A percentile compares a stretch with the other conserved stretches of the same genome.
phyloP scores from a whole-genome alignment of 1,140 invertebrate species.

The Rhagoletis pomonella region DNA sequence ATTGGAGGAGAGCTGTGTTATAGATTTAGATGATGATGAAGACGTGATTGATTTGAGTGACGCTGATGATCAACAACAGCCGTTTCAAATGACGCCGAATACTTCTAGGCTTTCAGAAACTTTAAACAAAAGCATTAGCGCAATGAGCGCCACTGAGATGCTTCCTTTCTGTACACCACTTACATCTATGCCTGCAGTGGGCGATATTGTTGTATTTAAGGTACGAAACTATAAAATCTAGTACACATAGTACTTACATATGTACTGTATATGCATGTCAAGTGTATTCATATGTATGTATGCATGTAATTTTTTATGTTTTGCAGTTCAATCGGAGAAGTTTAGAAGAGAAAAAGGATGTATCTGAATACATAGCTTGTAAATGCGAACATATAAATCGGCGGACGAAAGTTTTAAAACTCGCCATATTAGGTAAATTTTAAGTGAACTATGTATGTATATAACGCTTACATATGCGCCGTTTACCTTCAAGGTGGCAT shows the following conservation, averaged over 20 bases:
- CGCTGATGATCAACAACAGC: constrained; percentile 12
- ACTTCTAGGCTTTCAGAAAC: not conserved
- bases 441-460: too few relatives aligned
- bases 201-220: constrained; percentile 28
- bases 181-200: not conserved
- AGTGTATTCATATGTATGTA: too few relatives aligned
- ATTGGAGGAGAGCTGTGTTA: constrained; percentile 16
- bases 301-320: not conserved
- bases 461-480: too few relatives aligned
- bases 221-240: not conserved
- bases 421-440: not conserved
- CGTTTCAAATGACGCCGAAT: not conserved
- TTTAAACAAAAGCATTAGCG: constrained; percentile 3
- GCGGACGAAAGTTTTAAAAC: constrained; percentile 34
- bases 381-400: constrained; percentile 40
- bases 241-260: too few relatives aligned
- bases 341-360: not conserved
- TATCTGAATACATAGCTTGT: constrained; percentile 39
- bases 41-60: constrained; percentile 33
- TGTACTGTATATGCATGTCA: too few relatives aligned
- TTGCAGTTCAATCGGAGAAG: constrained; percentile 24
- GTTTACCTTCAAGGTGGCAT: too few relatives aligned
- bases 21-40: constrained; percentile 48
- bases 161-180: constrained; percentile 11
- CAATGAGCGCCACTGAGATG: constrained; percentile 13